Base-by-base conservation (phyloP, 2,797 vertebrate genomes). In the Eospalax fontanierii region DNA sequence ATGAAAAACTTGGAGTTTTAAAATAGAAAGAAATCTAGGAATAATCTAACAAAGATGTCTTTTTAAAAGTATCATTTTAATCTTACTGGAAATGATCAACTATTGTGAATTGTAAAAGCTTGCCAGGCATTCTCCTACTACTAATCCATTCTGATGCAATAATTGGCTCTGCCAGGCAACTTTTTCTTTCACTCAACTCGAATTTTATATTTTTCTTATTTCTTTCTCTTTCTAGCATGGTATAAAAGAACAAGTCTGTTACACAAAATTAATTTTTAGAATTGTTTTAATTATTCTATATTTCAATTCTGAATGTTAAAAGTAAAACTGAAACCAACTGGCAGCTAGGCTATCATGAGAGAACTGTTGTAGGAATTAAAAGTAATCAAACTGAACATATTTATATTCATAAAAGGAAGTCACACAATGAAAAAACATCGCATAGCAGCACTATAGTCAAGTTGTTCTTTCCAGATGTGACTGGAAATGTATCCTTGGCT, bases 271-370 rank as follows among this genome's bases (percentile, higher is more conserved):
- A 65, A 66, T 81, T 93, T 54, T 24, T 93, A 78, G 85, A 82
- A 95, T 92, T 90, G 92, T 80, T 90, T 90, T 71, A 95, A 92
- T 79, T 79, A 70, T 76, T 78, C n/a, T 43, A 0, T n/a, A 93
- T 88, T 89, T 92, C 65, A 96, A 86, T 46, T 63, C 19, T 91
- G 79, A 94, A 71, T 80, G 11, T 82, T 65, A 35, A 96, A 78
- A 89, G 71, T n/a, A 78, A 92, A 94, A 92, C 26, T 18, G 30
- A 93, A 43, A 30, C 66, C 90, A 85, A 74, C 78, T 33, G 70
- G 90, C 75, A 50, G 40, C 68, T 90, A 84, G n/a, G 38, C 12
- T 85, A 82, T 78, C 12, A 46, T 75, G 28, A 22, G 33, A 12
- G 7, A 61, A 80, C 2, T 86, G 38, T 16, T 85, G 6, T 38